These are phyloP conservation scores for Galleria mellonella DNA, from an alignment of 1,140 invertebrate genomes.

Conservation along the genomic window DNA sequence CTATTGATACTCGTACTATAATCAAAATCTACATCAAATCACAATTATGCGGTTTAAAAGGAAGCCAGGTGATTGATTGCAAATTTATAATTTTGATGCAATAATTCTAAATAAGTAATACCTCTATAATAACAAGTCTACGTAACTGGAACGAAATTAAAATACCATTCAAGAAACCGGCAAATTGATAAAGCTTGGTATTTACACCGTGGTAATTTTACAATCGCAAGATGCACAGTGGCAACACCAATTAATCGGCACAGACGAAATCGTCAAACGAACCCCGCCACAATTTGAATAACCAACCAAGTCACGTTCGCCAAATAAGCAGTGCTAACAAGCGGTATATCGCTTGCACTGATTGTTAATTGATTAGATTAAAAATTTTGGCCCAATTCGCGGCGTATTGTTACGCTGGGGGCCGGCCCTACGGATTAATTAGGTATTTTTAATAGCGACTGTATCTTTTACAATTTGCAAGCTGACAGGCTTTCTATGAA, in stretches of 20 bases:
- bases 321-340: conserved; percentile 70
- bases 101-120: conserved; percentile 2
- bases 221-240: conserved; percentile 19
- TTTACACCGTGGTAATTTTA: too few species aligned
- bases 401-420: conserved; percentile 51
- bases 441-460: conserved; percentile 40
- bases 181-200: background rate
- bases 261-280: conserved; percentile 54
- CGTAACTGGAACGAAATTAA: background rate
- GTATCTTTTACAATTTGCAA: conserved; percentile 63
- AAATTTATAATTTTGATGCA: background rate
- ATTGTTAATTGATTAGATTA: conserved; percentile 74
- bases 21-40: too few species aligned
- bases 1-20: too few species aligned
- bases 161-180: background rate
- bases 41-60: too few species aligned
- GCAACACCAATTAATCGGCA: conserved; percentile 42
- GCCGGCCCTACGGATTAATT: conserved; percentile 45
- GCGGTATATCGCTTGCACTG: conserved; percentile 70
- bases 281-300: conserved; percentile 56
- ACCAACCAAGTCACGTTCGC: conserved; percentile 58
- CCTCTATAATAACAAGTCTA: conserved; percentile 7
- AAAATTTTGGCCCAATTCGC: conserved; percentile 64
- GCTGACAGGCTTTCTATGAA: conserved; percentile 35
- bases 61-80: conserved; percentile 1